These are phyloP conservation scores for Felis chaus DNA, from an alignment of 2,113 vertebrate species.

Conservation along the genomic window DNA sequence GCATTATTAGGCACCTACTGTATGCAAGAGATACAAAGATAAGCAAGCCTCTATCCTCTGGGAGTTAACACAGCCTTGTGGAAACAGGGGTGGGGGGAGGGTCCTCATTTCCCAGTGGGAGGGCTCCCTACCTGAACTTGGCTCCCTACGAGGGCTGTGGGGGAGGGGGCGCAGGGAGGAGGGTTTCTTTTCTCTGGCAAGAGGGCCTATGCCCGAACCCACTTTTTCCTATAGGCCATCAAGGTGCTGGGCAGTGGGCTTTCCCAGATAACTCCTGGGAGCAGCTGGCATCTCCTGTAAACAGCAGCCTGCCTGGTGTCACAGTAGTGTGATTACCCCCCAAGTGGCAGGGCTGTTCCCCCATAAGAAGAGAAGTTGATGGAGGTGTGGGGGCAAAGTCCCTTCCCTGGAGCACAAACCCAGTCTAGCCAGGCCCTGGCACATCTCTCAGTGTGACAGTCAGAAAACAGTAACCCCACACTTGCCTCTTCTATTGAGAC, in stretches of 20 bases:
- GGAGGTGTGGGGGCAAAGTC: no score
- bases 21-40: background rate
- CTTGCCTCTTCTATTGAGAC: background rate
- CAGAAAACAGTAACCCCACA: background rate
- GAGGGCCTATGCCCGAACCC: background rate
- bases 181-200: background rate
- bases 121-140: background rate
- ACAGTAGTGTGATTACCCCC: background rate
- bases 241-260: background rate
- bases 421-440: background rate
- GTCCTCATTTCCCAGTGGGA: background rate
- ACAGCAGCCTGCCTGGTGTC: background rate
- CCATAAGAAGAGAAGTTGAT: background rate
- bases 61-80: background rate
- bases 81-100: fast-evolving
- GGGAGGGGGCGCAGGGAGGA: no score
- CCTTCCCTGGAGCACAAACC: background rate
- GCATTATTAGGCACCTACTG: background rate
- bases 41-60: background rate
- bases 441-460: background rate
- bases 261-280: background rate
- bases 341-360: background rate
- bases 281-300: background rate
- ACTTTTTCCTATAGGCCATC: background rate
- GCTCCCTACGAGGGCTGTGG: background rate